Evolutionary conservation across 2,797 vertebrate species (phyloP), one percentile per base, ranked within the genome.

Genomic region (Gobionotothen gibberifrons): DNA sequence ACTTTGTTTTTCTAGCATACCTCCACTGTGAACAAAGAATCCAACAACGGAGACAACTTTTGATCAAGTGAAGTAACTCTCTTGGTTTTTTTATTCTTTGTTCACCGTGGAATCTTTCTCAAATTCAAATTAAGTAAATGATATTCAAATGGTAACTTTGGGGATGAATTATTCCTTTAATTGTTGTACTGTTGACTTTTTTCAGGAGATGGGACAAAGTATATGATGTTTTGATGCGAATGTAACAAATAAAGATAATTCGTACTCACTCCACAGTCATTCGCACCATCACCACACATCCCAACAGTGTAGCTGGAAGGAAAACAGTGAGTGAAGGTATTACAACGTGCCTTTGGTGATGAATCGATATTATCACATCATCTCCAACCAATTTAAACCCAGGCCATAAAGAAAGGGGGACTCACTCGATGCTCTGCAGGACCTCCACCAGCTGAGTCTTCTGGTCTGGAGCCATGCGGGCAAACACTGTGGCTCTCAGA

Each of bases 201-300:
- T 9, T 54, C 36, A 22, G 16, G 14, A 16, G 64, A 48, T 9
- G 29, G 53, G 29, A 57, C 16, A n/a, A 57, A 7, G 21, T n/a
- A 11, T 29, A 29, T 14, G n/a, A 29, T 39, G 26, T 46, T 46
- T 3, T 22, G 36, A 71, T 62, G 29, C 60, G 49, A 22, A 4
- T 0, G 1, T 13, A 46, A 58, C 4, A 32, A 14, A 44, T n/a
- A 26, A 56, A 39, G 39, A 46, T 13, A 21, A 15, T 43, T 14
- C 93, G 39, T 60, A 90, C 97, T 97, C 94, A 99, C 98, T 12
- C 98, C 98, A 92, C 98, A 99, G 90, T 99, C 98, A 79, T 99
- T 99, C 21, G 98, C 98, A 36, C 98, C 98, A 61, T 99, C 98
- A 32, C 98, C 98, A 81, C 98, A 99, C 98, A 99, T 99, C 64